Conservation (phyloP, 2,888 invertebrate species). For the Helobdella robusta region DNA sequence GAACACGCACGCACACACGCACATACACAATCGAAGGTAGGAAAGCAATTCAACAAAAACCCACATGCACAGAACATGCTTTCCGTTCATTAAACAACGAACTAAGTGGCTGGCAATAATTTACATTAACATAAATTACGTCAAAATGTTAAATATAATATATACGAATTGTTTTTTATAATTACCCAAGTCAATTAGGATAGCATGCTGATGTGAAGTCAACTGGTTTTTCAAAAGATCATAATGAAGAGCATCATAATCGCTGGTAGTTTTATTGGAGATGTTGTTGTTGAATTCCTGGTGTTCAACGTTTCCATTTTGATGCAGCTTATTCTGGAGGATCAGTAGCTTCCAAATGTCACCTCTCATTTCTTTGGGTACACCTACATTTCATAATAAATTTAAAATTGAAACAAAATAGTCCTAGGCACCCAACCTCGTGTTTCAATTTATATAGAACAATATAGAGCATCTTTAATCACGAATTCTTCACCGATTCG, state of each 20-base stretch:
- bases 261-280: conserved; percentile 36
- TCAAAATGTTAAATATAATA: too few species aligned
- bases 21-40: background rate
- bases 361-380: conserved; percentile 72
- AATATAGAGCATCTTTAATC: too few species aligned
- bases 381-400: conserved; percentile 54
- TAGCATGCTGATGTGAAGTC: conserved; percentile 90
- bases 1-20: too few species aligned
- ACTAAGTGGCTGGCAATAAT: background rate
- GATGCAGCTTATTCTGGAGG: conserved; percentile 59
- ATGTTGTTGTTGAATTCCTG: conserved; percentile 58
- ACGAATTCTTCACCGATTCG: too few species aligned
- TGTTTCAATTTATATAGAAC: too few species aligned
- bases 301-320: conserved; percentile 26
- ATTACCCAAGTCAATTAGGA: conserved; percentile 86
- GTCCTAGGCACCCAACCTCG: too few species aligned
- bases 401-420: too few species aligned
- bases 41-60: background rate
- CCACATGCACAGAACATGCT: background rate
- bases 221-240: conserved; percentile 70
- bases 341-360: conserved; percentile 87
- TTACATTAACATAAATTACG: too few species aligned
- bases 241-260: conserved; percentile 56
- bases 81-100: background rate
- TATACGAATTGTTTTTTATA: too few species aligned